Conservation (phyloP, 92 coral and sea anemone genomes). For the Heteractis magnifica region DNA sequence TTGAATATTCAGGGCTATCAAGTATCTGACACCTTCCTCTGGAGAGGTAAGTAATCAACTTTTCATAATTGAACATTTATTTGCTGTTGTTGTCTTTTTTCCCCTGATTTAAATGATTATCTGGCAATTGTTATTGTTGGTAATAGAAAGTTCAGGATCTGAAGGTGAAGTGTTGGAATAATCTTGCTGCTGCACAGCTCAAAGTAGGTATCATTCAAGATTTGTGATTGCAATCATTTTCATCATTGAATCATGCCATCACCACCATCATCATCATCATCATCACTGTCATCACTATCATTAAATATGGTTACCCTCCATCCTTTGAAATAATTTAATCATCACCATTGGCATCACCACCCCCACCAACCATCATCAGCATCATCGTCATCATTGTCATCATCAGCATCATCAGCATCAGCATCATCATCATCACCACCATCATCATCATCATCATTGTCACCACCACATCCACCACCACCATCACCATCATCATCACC, state of each 20-base stretch:
- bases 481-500: too few species aligned
- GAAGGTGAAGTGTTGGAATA: slow-evolving; percentile 89
- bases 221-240: background rate
- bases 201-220: slow-evolving; percentile 48
- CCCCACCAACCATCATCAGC: background rate
- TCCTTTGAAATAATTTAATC: background rate
- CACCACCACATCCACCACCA: too few species aligned
- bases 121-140: background rate
- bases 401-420: background rate
- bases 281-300: background rate
- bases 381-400: background rate
- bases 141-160: slow-evolving; percentile 60
- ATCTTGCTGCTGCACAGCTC: slow-evolving; percentile 91
- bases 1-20: slow-evolving; percentile 67
- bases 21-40: slow-evolving; percentile 76
- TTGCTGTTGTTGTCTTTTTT: background rate
- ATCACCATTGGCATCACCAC: background rate
- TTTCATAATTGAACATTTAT: background rate
- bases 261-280: background rate
- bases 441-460: background rate
- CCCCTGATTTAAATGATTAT: too few species aligned
- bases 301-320: background rate
- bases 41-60: slow-evolving; percentile 55
- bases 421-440: background rate
- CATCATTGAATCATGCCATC: background rate